Evolutionary conservation across 2,888 invertebrate genomes (phyloP), one percentile per base, ranked within the genome.

Genomic region (Bombyx huttoni): DNA sequence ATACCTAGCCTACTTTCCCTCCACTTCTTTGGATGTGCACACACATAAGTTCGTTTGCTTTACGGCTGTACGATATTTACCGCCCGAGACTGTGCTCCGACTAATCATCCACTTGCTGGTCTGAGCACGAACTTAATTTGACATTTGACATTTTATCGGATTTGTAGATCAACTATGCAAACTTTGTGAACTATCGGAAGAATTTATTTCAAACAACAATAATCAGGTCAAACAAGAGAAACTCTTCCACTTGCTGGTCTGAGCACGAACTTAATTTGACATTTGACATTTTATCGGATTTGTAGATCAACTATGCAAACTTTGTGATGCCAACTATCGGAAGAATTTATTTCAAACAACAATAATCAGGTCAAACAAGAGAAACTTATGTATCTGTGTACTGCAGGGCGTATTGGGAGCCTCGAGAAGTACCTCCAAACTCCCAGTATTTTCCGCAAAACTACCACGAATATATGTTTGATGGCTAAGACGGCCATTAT

Each of bases 41-140:
- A 53, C 48, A 51, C 51, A 53, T 53, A 56, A 58, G 52, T 57
- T 52, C 57, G 51, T 63, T 63, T 63, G 55, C 56, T 58, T 57
- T 55, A 57, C 52, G 55, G 61, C 56, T 58, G 53, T 52, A 57
- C 56, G 57, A 64, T 64, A 60, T 58, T 57, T 59, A 56, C 56
- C 55, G 48, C 57, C 48, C 53, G 56, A 51, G 55, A 54, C 59
- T 58, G 53, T 45, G 53, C 48, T 12, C 48, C 40, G 14, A 46
- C 57, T 72, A 74, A 75, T 70, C n/a, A n/a, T 51, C 48, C 52
- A 54, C 60, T 60, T 69, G 65, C 65, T 53, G 47, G 52, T 56
- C 60, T 57, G 56, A 67, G 70, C 68, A 72, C 65, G 68, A 54
- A 55, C 56, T 53, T 54, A 63, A 61, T 60, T 62, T 57, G 55